Evolutionary conservation across 2,888 invertebrate species (phyloP), one percentile per base, ranked within the genome.

Genomic region (Spialia ferax): DNA sequence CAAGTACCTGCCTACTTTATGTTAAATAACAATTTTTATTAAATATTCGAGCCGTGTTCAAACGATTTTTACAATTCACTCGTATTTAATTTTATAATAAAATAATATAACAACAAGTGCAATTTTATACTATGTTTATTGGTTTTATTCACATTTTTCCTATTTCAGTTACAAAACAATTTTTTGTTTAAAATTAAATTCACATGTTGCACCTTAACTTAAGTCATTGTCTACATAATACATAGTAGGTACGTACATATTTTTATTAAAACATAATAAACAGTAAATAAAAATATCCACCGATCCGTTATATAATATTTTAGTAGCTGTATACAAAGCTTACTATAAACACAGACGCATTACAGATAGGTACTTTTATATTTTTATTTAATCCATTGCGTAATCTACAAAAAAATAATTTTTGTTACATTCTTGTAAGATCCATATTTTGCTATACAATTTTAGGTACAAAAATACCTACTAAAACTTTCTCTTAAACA

Each of bases 161-260:
- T 92, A 90, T 89, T 87, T 88, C 87, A 89, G 86, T 91, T 93
- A 92, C 87, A 93, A 93, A 93, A 93, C 90, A 89, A 88, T 85
- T 69, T 84, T 81, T 80, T 79, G 69, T 87, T 88, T 86, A 85
- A 86, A 88, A 87, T 87, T 89, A 88, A 86, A 80, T 81, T 80
- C 84, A 84, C 80, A 85, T 86, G 86, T 90, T 88, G 87, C 87
- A 89, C 87, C 86, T 88, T 87, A 86, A 75, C 82, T 88, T 91
- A 92, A 89, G 93, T 91, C 92, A 93, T 93, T 93, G 93, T 89
- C 93, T 55, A 38, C 48, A 50, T 55, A 55, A 55, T 55, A 55
- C 29, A 55, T 8, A 10, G 15, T 42, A 13, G 13, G 35, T 38
- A 38, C 32, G 8, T 7, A 32, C 42, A 18, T 55, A n/a, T 55